Conservation (phyloP, 2,113 vertebrate genomes). For the Poicephalus meyeri region DNA sequence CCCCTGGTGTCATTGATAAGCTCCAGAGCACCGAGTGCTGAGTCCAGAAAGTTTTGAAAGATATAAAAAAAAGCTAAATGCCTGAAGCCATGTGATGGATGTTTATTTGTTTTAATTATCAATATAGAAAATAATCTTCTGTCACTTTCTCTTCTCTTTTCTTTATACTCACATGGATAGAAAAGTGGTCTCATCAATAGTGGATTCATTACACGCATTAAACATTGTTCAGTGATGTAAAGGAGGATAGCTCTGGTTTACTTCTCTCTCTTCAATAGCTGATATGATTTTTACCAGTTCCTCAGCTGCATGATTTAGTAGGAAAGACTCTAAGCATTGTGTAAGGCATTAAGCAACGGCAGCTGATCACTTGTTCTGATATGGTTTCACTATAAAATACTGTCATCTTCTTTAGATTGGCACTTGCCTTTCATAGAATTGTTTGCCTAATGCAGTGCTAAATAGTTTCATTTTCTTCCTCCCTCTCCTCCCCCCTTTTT, state of each 20-base stretch:
- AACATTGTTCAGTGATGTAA: background rate
- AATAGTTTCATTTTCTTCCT: background rate
- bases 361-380: background rate
- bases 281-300: background rate
- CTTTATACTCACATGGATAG: background rate
- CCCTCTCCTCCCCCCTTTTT: background rate
- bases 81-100: slow-evolving; percentile 42
- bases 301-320: background rate
- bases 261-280: background rate
- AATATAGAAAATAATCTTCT: slow-evolving; percentile 25
- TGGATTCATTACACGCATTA: background rate
- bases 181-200: background rate
- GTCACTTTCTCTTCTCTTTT: slow-evolving; percentile 23
- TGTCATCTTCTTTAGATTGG: slow-evolving; percentile 39
- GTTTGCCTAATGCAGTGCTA: background rate
- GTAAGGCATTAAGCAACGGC: background rate
- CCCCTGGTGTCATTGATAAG: slow-evolving; percentile 82
- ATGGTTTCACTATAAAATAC: background rate
- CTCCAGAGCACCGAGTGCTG: slow-evolving; percentile 69
- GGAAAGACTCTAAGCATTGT: background rate
- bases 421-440: background rate
- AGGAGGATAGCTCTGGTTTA: background rate
- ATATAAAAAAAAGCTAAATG: slow-evolving; percentile 57
- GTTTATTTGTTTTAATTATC: slow-evolving; percentile 60
- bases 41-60: slow-evolving; percentile 71